Conservation (phyloP, 2,888 invertebrate species). For the Stenchaetothrips biformis region DNA sequence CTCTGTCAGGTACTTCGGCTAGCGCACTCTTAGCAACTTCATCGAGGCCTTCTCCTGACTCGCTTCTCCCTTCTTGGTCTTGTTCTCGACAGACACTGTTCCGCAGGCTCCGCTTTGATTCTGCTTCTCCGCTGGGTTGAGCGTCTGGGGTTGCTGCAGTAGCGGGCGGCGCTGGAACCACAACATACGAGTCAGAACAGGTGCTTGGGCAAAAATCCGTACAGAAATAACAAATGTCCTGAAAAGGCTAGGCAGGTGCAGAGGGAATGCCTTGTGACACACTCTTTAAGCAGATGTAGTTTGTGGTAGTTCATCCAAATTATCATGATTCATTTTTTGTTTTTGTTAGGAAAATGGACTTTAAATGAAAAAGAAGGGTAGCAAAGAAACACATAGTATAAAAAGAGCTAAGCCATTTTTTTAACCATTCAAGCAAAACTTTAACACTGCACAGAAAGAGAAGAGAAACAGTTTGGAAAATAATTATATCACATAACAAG, state of each 20-base stretch:
- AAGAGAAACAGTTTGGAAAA: background rate
- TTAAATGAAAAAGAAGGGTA: background rate
- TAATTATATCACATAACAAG: background rate
- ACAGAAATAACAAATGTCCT: background rate
- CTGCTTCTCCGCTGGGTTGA: background rate
- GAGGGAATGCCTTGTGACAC: background rate
- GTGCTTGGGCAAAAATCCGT: background rate
- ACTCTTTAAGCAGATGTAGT: background rate
- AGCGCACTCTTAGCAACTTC: background rate
- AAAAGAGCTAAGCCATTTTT: background rate
- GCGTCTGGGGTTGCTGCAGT: slow-evolving; percentile 6
- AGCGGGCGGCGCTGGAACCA: background rate
- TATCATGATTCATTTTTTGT: too few species aligned
- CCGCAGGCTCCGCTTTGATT: background rate
- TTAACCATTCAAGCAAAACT: background rate
- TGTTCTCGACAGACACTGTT: slow-evolving; percentile 23
- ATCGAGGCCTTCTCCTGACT: background rate
- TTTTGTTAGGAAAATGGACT: background rate
- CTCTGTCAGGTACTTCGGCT: background rate
- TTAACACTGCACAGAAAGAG: background rate
- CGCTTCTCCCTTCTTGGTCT: slow-evolving; percentile 23
- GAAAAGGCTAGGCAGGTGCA: background rate
- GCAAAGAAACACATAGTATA: background rate
- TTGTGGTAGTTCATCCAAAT: too few species aligned
- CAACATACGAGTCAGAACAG: background rate